These are phyloP conservation scores for Octomys mimax DNA, from an alignment of 2,797 vertebrate species.

Conservation along the genomic window DNA sequence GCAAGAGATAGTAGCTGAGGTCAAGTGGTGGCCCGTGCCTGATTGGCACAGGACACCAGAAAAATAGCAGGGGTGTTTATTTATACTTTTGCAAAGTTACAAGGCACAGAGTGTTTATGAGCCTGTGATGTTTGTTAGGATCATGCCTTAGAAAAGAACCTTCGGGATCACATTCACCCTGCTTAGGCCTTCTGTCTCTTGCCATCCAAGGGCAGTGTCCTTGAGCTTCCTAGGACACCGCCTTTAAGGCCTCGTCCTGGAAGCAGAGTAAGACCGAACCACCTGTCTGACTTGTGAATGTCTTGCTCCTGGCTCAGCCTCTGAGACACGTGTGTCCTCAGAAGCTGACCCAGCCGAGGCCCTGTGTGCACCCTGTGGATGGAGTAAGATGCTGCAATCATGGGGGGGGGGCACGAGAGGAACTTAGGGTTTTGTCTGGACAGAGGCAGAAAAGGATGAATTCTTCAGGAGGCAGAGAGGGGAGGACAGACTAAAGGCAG, in stretches of 20 bases:
- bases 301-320: not conserved
- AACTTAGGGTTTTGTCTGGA: not conserved
- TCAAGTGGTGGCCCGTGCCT: too few species aligned
- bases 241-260: not conserved
- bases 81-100: too few species aligned
- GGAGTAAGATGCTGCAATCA: not conserved
- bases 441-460: not conserved
- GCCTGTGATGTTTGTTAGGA: too few species aligned
- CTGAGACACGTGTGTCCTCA: not conserved
- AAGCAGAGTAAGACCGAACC: not conserved
- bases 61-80: too few species aligned
- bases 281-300: not conserved
- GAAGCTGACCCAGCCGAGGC: not conserved
- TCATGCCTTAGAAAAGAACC: not conserved
- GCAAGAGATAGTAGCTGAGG: too few species aligned
- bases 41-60: too few species aligned
- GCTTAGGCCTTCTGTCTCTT: not conserved
- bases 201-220: not conserved
- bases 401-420: not conserved
- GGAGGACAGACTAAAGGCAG: not conserved
- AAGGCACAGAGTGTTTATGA: too few species aligned
- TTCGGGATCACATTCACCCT: not conserved
- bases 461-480: not conserved
- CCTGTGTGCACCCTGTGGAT: not conserved
- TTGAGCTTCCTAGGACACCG: not conserved